Conservation (phyloP, 2,888 invertebrate species). For the Phoenoteleia sp. region DNA sequence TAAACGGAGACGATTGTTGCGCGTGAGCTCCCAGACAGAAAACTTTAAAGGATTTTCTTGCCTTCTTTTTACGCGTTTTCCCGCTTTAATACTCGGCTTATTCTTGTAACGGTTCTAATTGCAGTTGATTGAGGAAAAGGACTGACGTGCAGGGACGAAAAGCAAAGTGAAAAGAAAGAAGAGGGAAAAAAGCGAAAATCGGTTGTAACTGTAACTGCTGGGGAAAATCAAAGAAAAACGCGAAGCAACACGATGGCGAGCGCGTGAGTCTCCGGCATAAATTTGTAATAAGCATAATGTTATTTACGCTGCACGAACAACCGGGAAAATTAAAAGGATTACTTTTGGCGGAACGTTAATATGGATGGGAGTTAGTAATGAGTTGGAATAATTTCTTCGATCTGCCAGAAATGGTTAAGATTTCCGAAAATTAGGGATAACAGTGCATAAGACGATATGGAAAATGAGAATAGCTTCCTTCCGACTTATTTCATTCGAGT, state of each 20-base stretch:
- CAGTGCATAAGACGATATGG: too few relatives aligned
- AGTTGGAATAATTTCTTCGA: too few relatives aligned
- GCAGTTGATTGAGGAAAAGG: constrained; percentile 63
- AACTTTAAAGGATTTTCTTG: constrained; percentile 70
- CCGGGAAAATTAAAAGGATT: constrained; percentile 4
- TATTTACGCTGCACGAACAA: constrained; percentile 36
- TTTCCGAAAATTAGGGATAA: too few relatives aligned
- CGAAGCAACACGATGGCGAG: constrained; percentile 69
- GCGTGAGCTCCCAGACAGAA: constrained; percentile 71
- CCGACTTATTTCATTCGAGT: too few relatives aligned
- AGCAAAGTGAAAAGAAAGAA: constrained; percentile 17
- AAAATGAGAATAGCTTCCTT: too few relatives aligned
- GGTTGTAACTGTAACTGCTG: constrained; percentile 52
- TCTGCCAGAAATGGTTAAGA: too few relatives aligned
- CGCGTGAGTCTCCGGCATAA: constrained; percentile 57
- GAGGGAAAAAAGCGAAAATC: constrained; percentile 27
- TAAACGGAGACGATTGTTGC: constrained; percentile 84
- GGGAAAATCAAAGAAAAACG: constrained; percentile 54
- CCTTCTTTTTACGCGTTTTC: constrained; percentile 70
- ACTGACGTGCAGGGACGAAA: too few relatives aligned
- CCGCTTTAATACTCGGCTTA: constrained; percentile 69
- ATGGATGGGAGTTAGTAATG: too few relatives aligned
- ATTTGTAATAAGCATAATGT: constrained; percentile 60
- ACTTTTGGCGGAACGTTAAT: constrained; percentile 26
- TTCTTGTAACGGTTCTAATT: constrained; percentile 72